Percentiles rank a stretch among this genome's conserved stretches.
These are phyloP conservation scores for Sminthurides bifidus DNA, from an alignment of 1,140 invertebrate genomes.

Conservation along the genomic window DNA sequence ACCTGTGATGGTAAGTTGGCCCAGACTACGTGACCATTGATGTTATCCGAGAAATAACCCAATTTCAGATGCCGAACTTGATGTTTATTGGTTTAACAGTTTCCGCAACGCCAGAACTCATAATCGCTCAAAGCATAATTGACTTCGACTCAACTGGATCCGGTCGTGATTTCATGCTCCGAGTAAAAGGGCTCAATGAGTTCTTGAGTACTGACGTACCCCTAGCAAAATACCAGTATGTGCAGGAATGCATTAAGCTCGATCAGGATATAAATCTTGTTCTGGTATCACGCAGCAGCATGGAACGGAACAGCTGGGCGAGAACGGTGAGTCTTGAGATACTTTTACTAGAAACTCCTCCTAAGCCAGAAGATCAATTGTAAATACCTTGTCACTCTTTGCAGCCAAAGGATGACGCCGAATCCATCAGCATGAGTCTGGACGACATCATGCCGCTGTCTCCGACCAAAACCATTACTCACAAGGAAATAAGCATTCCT, in stretches of 20 bases:
- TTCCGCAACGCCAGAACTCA: slow-evolving; percentile 69
- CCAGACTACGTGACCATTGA: too few species aligned
- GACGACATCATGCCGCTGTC: slow-evolving; percentile 65
- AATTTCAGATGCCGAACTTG: slow-evolving; percentile 1
- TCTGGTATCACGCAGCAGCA: slow-evolving; percentile 50
- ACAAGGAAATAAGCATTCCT: slow-evolving; percentile 64
- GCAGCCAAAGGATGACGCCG: slow-evolving; percentile 57
- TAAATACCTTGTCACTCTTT: slow-evolving; percentile 21
- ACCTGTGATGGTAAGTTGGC: slow-evolving; percentile 65
- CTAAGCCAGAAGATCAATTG: not conserved
- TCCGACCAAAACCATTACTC: slow-evolving; percentile 55
- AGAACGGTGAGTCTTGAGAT: slow-evolving; percentile 48
- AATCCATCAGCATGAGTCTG: slow-evolving; percentile 52
- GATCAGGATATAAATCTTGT: slow-evolving; percentile 78
- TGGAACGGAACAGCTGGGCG: slow-evolving; percentile 48
- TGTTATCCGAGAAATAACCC: slow-evolving; percentile 13
- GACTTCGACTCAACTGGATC: slow-evolving; percentile 59
- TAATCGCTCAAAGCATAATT: slow-evolving; percentile 74
- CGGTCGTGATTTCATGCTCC: slow-evolving; percentile 53
- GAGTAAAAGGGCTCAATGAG: slow-evolving; percentile 70
- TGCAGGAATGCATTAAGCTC: slow-evolving; percentile 84
- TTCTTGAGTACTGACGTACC: slow-evolving; percentile 47
- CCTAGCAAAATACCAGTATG: slow-evolving; percentile 81
- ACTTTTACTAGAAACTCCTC: not conserved
- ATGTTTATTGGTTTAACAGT: slow-evolving; percentile 45